These are phyloP conservation scores for Galerucella calmariensis DNA, from an alignment of 2,888 invertebrate species.

Conservation along the genomic window DNA sequence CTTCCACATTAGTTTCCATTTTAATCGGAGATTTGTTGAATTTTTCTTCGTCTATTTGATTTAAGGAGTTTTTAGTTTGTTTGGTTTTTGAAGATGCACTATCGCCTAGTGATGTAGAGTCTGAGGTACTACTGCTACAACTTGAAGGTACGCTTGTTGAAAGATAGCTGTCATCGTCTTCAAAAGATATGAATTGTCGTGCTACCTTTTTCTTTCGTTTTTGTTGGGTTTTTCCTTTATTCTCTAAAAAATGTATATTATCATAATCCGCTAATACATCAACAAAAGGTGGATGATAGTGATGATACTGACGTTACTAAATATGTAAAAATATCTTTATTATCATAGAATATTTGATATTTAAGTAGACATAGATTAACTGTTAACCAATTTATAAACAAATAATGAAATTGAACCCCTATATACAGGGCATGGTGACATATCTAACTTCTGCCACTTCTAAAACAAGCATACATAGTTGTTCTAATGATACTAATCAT, in stretches of 20 bases:
- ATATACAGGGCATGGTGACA: too few relatives aligned
- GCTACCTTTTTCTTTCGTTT: conserved; percentile 63
- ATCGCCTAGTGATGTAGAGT: conserved; percentile 50
- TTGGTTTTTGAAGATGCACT: conserved; percentile 40
- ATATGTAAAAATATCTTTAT: not conserved
- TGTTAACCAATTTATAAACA: too few relatives aligned
- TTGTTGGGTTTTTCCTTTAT: conserved; percentile 39
- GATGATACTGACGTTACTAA: not conserved
- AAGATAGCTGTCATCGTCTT: conserved; percentile 68
- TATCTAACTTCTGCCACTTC: too few relatives aligned
- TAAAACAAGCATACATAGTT: too few relatives aligned
- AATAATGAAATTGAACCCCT: too few relatives aligned
- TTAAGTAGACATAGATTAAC: too few relatives aligned
- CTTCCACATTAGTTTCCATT: conserved; percentile 21
- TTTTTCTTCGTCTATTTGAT: conserved; percentile 47
- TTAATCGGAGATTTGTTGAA: conserved; percentile 25
- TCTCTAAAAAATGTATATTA: conserved; percentile 34
- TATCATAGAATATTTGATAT: too few relatives aligned
- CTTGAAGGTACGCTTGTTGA: conserved; percentile 60
- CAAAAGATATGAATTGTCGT: conserved; percentile 77
- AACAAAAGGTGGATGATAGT: not conserved
- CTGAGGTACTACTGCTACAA: conserved; percentile 58
- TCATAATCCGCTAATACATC: not conserved
- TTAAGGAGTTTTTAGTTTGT: conserved; percentile 39
- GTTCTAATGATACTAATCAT: too few relatives aligned